Conservation (phyloP, 2,888 invertebrate genomes). For the Oscheius sp. region DNA sequence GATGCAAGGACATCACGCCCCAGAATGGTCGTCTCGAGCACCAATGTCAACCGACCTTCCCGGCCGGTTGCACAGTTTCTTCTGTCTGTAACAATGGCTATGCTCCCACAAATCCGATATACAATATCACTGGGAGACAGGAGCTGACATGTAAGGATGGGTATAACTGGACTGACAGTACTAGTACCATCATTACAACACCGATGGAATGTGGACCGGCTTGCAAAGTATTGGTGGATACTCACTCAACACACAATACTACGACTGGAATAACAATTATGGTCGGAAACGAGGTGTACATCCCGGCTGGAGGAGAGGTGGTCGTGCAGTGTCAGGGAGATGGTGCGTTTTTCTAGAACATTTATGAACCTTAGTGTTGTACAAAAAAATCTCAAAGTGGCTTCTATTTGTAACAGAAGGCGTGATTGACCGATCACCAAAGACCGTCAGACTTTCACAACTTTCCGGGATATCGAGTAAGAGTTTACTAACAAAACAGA, state of each 20-base stretch:
- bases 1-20: not conserved
- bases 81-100: not conserved
- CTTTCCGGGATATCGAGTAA: not conserved
- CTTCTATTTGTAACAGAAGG: not conserved
- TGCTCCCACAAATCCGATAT: slow-evolving; percentile 4
- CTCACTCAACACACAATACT: not conserved
- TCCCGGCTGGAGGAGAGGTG: slow-evolving; percentile 8
- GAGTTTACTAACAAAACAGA: no score
- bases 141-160: slow-evolving; percentile 1
- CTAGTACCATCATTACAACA: not conserved
- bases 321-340: slow-evolving; percentile 5
- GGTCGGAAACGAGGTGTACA: not conserved
- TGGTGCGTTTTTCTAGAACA: not conserved
- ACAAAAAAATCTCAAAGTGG: not conserved
- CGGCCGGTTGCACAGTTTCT: not conserved
- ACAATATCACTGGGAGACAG: slow-evolving; percentile 15
- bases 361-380: not conserved
- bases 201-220: not conserved
- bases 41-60: not conserved
- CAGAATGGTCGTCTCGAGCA: not conserved
- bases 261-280: not conserved
- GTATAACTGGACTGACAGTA: slow-evolving; percentile 8
- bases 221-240: not conserved
- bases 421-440: no score
- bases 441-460: not conserved